A percentile compares a stretch with the other conserved stretches of the same genome.
Conservation (phyloP, 2,797 vertebrate genomes). For the Siniperca undulata region DNA sequence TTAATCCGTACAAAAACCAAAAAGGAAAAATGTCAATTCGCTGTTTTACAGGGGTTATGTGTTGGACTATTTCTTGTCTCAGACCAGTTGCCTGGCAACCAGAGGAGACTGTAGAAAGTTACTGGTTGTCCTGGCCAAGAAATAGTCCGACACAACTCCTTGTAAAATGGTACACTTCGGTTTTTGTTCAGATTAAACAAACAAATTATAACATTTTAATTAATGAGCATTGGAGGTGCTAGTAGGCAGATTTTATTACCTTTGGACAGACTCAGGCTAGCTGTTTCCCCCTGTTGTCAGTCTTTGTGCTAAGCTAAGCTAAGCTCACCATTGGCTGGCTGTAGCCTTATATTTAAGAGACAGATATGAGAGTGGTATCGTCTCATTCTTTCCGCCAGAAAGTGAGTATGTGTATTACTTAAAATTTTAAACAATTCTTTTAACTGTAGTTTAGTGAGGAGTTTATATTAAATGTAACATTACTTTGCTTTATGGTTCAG, state of each 20-base stretch:
- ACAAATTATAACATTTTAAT: not conserved
- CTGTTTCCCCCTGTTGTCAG: not conserved
- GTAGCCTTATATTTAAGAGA: not conserved
- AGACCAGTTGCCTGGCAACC: not conserved
- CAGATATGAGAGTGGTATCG: not conserved
- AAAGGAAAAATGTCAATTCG: not conserved
- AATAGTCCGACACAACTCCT: not conserved
- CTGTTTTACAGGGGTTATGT: not conserved
- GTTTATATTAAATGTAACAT: constrained; percentile 2
- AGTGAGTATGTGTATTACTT: not conserved
- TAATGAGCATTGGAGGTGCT: not conserved
- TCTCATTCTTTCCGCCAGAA: not conserved
- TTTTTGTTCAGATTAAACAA: constrained; percentile 1
- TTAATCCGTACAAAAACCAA: not conserved
- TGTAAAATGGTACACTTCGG: not conserved
- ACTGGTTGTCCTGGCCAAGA: no score
- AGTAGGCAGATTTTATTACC: not conserved
- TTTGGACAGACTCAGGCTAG: not conserved
- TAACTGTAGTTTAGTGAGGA: constrained; percentile 13
- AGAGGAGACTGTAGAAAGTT: not conserved
- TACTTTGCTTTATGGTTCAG: constrained; percentile 22
- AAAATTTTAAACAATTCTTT: constrained; percentile 31
- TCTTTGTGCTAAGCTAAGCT: constrained; percentile 20
- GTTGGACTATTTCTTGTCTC: not conserved
- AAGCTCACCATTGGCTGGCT: not conserved